phyloP scores from a whole-genome alignment of 2,888 invertebrate genomes.

The Clivina fossor region DNA sequence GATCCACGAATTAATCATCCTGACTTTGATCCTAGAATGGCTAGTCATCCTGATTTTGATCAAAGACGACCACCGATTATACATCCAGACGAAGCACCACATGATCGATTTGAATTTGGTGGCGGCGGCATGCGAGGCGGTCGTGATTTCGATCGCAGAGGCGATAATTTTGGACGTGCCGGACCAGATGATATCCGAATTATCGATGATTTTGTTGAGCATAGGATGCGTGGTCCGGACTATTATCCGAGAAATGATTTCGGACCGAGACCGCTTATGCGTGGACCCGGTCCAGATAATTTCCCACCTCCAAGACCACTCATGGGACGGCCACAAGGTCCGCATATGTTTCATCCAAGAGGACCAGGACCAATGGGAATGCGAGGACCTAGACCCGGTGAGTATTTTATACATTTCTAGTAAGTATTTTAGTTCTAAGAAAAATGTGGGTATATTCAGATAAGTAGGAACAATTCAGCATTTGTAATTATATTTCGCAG shows the following conservation, averaged over 20 bases:
- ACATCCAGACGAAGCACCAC: conserved; percentile 23
- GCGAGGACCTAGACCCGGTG: conserved; percentile 42
- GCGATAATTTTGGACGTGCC: conserved; percentile 49
- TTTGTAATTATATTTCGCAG: too few species aligned
- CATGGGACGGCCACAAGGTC: conserved; percentile 41
- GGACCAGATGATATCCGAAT: conserved; percentile 43
- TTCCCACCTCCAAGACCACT: conserved; percentile 43
- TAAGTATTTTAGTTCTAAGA: conserved; percentile 21
- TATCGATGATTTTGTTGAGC: conserved; percentile 40
- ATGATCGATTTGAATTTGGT: conserved; percentile 41
- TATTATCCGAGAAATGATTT: conserved; percentile 42
- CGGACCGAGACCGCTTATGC: conserved; percentile 39
- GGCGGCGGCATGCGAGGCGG: conserved; percentile 44
- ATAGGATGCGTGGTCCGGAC: conserved; percentile 38
- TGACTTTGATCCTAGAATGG: conserved; percentile 35
- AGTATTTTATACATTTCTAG: conserved; percentile 12
- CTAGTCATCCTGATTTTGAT: conserved; percentile 35
- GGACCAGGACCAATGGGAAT: conserved; percentile 42
- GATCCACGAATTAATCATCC: conserved; percentile 45
- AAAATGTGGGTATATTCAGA: conserved; percentile 33
- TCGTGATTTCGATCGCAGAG: conserved; percentile 44
- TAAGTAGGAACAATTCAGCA: too few species aligned
- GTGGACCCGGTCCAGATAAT: conserved; percentile 44
- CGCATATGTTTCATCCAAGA: conserved; percentile 45
- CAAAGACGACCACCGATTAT: conserved; percentile 14